Conservation (phyloP, 2,888 invertebrate genomes). For the Harmothoe impar region DNA sequence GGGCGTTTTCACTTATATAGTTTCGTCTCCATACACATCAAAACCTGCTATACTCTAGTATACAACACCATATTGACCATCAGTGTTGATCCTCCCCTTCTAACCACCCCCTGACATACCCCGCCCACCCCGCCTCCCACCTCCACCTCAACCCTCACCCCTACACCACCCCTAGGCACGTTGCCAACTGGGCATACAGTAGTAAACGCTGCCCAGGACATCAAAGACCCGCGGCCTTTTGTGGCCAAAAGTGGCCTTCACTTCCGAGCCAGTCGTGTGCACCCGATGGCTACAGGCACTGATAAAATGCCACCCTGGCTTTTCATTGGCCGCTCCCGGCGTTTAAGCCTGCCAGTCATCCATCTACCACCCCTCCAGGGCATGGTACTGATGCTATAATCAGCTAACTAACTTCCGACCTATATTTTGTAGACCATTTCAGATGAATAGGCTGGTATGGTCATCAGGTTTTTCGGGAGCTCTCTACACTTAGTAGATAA, state of each 20-base stretch:
- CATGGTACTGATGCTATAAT: too few species aligned
- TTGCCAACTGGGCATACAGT: slow-evolving; percentile 12
- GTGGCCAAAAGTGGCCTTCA: slow-evolving; percentile 15
- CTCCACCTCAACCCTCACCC: not conserved
- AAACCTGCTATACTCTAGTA: not conserved
- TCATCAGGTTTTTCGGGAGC: too few species aligned
- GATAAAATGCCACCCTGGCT: not conserved
- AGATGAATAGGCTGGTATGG: too few species aligned
- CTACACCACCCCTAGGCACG: not conserved
- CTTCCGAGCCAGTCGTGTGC: not conserved
- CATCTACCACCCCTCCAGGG: not conserved
- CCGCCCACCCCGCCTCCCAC: not conserved
- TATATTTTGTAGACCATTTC: too few species aligned
- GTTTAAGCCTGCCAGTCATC: slow-evolving; percentile 1
- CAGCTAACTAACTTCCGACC: too few species aligned
- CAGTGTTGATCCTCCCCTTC: not conserved
- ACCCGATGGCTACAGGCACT: not conserved
- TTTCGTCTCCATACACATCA: not conserved
- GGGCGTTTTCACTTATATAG: too few species aligned
- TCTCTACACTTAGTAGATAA: too few species aligned
- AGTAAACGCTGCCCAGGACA: slow-evolving; percentile 13
- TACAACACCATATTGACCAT: too few species aligned
- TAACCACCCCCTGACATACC: not conserved
- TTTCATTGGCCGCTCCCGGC: not conserved
- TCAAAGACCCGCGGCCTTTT: not conserved